A percentile compares a stretch with the other conserved stretches of the same genome.
Evolutionary conservation across 2,888 invertebrate genomes (phyloP).

Genomic region (Lacanobia wlatinum): DNA sequence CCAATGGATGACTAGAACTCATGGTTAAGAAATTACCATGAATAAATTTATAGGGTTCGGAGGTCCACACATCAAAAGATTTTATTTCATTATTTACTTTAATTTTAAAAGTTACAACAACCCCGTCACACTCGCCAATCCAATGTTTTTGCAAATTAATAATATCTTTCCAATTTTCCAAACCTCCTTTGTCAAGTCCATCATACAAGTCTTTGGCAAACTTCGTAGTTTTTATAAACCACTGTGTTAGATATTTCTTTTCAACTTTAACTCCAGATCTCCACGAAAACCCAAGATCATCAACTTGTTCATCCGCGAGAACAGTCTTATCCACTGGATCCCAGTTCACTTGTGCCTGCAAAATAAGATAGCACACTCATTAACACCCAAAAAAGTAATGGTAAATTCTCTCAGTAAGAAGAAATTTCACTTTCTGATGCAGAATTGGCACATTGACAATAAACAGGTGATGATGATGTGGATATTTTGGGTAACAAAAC

Average conservation of each 20-base stretch:
- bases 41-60: constrained; percentile 93
- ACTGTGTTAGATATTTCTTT: constrained; percentile 96
- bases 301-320: constrained; percentile 99
- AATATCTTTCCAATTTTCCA: constrained; percentile 96
- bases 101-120: constrained; percentile 92
- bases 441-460: not conserved
- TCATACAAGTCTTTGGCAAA: constrained; percentile 94
- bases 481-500: too few species aligned
- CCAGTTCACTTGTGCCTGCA: constrained; percentile 98
- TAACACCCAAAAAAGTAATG: not conserved
- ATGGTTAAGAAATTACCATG: constrained; percentile 93
- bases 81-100: constrained; percentile 72
- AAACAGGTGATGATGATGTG: too few species aligned
- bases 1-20: constrained; percentile 75
- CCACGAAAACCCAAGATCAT: constrained; percentile 97
- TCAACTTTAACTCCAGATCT: constrained; percentile 98
- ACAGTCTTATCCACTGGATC: constrained; percentile 99
- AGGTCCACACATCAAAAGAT: constrained; percentile 93
- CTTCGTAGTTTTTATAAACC: constrained; percentile 98
- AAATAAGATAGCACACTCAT: constrained; percentile 40
- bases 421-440: not conserved
- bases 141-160: constrained; percentile 96
- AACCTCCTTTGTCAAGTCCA: constrained; percentile 92
- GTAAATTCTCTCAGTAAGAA: not conserved
- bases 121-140: constrained; percentile 97